Conservation (phyloP, 2,113 vertebrate species). For the Zosterops japonicus region DNA sequence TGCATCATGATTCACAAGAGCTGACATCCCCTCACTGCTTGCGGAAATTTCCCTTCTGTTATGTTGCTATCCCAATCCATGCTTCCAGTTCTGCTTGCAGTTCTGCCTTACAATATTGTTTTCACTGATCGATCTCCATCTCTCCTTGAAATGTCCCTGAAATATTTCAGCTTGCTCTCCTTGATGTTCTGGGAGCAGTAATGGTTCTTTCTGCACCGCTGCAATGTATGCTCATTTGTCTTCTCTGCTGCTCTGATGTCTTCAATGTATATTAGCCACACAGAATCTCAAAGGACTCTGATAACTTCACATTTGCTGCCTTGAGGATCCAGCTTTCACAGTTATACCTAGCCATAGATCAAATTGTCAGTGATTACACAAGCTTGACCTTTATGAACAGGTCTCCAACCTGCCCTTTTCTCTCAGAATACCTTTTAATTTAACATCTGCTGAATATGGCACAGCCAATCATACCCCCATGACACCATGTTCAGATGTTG, state of each 20-base stretch:
- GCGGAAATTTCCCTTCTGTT: not conserved
- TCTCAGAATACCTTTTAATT: conserved; percentile 37
- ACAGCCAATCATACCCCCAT: not conserved
- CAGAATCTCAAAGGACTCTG: conserved; percentile 47
- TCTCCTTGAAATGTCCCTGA: conserved; percentile 61
- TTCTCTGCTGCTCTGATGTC: conserved; percentile 2
- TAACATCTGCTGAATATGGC: not conserved
- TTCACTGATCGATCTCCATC: conserved; percentile 50
- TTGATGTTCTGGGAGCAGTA: conserved; percentile 39
- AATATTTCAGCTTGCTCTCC: conserved; percentile 54
- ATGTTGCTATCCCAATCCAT: not conserved
- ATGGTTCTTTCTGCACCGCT: conserved; percentile 27
- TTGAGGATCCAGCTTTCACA: conserved; percentile 20
- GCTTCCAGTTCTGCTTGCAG: conserved; percentile 11
- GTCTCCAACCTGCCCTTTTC: conserved; percentile 33
- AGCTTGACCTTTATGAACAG: conserved; percentile 53
- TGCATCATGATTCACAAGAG: conserved; percentile 25
- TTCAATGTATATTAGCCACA: conserved; percentile 22
- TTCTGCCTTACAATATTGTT: conserved; percentile 1
- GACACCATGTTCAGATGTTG: not conserved
- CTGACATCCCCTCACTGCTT: not conserved
- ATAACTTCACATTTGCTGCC: conserved; percentile 45
- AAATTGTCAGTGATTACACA: conserved; percentile 44
- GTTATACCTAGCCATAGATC: conserved; percentile 39
- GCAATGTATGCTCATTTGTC: conserved; percentile 38